Base-by-base conservation (phyloP, 2,797 vertebrate species). In the Rhinogobio ventralis region DNA sequence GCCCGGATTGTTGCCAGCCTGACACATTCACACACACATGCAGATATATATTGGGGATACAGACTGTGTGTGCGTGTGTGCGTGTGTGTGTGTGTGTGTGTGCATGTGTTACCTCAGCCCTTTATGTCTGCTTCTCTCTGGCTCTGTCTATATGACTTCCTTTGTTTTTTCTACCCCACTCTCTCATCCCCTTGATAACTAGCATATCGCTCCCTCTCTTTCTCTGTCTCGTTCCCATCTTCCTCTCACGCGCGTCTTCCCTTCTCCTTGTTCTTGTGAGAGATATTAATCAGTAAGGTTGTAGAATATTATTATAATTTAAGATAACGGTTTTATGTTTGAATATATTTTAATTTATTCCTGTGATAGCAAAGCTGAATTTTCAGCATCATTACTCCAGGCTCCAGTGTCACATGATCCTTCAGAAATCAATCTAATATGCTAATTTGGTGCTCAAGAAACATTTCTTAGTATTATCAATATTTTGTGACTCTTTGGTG, bases 1-100 rank as follows among this genome's bases (percentile, higher is more conserved):
- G 95, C 92, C 95, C n/a, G 96, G 90, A 94, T 96, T 96, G 95
- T 96, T 97, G 86, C 62, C 19, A 90, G 84, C 85, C 89, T 92
- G 90, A 68, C 81, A 75, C 19, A 19, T 69, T 73, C 75, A 55
- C 67, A 73, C 49, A 60, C 28, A 64, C 76, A 82, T 51, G 68
- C 67, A 85, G 45, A 86, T 67, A 83, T 75, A 68, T 67, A 83
- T 10, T 62, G 45, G 46, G 68, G 57, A 23, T 75, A 78, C 62
- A 82, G 77, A 79, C 64, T 8, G 7, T 39, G 39, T 39, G 39
- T 39, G 39, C 14, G 46, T 15, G 4, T 14, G 13, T 46, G 46
- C 15, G 46, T 46, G 46, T 49, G 46, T 15, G 46, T 49, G 55
- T 60, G 39, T 82, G 36, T 86, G 81, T 78, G 79, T 86, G 90